These are phyloP conservation scores for Hirtodrosophila duncani DNA, from an alignment of 2,888 invertebrate genomes.

Conservation along the genomic window DNA sequence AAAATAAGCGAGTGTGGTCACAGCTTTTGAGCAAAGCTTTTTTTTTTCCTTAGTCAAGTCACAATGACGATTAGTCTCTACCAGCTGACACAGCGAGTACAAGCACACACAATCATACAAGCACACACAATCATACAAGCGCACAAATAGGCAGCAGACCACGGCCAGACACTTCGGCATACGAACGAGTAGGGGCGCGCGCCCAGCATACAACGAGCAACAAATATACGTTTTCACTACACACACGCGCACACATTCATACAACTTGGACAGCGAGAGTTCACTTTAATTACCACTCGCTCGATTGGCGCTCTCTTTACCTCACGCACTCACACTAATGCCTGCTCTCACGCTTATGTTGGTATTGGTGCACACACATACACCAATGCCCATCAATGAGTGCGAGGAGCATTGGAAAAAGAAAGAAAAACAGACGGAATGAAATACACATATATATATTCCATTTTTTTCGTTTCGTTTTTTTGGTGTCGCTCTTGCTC, in stretches of 20 bases:
- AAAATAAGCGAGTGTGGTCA: too few relatives aligned
- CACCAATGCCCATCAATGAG: conserved; percentile 56
- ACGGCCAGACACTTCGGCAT: background rate
- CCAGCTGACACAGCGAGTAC: conserved; percentile 11
- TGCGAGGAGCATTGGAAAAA: conserved; percentile 76
- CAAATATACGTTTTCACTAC: conserved; percentile 53
- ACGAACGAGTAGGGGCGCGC: conserved; percentile 34
- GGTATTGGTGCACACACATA: conserved; percentile 56
- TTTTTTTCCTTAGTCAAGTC: conserved; percentile 2
- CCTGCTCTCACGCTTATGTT: conserved; percentile 14
- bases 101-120: conserved; percentile 8
- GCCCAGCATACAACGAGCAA: conserved; percentile 32
- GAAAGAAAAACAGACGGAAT: conserved; percentile 75
- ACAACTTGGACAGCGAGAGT: conserved; percentile 38
- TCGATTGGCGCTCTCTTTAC: conserved; percentile 23
- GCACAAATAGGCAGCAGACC: conserved; percentile 1
- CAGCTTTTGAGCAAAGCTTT: conserved; percentile 20
- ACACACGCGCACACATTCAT: conserved; percentile 27
- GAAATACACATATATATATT: conserved; percentile 72
- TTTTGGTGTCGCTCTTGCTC: conserved; percentile 38
- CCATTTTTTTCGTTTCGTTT: conserved; percentile 69
- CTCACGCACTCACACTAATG: background rate
- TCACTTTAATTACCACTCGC: conserved; percentile 1
- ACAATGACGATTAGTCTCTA: background rate
- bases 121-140: conserved; percentile 13